Evolutionary conservation across 1,140 invertebrate species (phyloP).

Genomic region (Homarus americanus): DNA sequence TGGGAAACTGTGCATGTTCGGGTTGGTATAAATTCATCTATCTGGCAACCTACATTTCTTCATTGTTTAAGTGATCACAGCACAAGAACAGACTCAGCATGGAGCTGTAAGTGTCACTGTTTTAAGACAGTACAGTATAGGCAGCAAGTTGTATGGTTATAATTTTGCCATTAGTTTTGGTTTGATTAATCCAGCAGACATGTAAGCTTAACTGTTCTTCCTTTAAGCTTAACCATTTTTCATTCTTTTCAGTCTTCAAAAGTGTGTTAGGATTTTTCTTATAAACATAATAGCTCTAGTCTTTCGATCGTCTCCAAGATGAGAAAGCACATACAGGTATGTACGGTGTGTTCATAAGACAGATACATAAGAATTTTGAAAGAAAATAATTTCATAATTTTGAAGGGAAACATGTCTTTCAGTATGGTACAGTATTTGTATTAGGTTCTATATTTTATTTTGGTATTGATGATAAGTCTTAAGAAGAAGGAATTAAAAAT

Average conservation of each 20-base stretch:
- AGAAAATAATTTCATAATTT: background rate
- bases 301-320: background rate
- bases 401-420: background rate
- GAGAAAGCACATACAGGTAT: background rate
- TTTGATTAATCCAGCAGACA: constrained; percentile 7
- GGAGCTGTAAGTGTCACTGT: constrained; percentile 35
- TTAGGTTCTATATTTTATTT: background rate
- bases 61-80: constrained; percentile 13
- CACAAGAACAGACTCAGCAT: constrained; percentile 41
- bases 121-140: background rate
- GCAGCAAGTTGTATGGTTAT: background rate
- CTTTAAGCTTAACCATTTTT: background rate
- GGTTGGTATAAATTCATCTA: background rate
- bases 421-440: background rate
- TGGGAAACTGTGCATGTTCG: background rate
- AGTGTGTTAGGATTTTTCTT: background rate
- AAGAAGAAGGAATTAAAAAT: background rate
- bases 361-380: background rate
- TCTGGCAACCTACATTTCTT: constrained; percentile 13
- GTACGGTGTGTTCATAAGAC: background rate
- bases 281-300: background rate
- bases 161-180: background rate
- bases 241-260: background rate
- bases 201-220: background rate
- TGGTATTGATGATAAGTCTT: background rate